A percentile compares a stretch with the other conserved stretches of the same genome.
Conservation (phyloP, 2,113 vertebrate species). For the Corythornis vintsioides region DNA sequence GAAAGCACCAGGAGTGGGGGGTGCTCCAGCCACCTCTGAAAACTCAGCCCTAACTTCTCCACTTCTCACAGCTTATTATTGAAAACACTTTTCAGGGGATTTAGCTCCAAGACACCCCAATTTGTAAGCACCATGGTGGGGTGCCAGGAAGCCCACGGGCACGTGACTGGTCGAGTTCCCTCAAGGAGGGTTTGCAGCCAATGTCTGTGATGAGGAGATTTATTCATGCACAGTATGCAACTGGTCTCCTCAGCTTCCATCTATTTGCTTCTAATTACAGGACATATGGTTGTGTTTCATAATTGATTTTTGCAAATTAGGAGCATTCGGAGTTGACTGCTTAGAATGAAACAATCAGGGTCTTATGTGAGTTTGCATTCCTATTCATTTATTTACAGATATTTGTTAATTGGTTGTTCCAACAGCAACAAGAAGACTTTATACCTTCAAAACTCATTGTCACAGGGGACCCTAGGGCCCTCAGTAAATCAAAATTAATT, state of each 20-base stretch:
- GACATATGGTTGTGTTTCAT: slow-evolving; percentile 62
- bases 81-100: background rate
- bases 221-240: slow-evolving; percentile 3
- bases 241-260: background rate
- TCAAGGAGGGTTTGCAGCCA: background rate
- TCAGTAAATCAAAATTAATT: background rate
- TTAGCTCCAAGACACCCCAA: background rate
- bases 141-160: background rate
- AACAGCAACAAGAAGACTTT: background rate
- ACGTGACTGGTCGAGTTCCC: background rate
- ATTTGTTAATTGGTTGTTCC: background rate
- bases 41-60: background rate
- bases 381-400: slow-evolving; percentile 30
- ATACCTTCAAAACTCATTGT: background rate
- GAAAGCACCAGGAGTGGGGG: background rate
- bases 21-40: background rate
- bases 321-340: background rate
- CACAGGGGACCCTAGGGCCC: background rate
- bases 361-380: slow-evolving; percentile 20
- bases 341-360: background rate
- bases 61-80: background rate
- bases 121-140: background rate
- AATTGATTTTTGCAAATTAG: slow-evolving; percentile 65
- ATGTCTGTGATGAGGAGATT: background rate
- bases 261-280: slow-evolving; percentile 59